Percentiles rank a stretch among this genome's conserved stretches.
Evolutionary conservation across 2,113 vertebrate species (phyloP).

Genomic region (Paramormyrops kingsleyae): DNA sequence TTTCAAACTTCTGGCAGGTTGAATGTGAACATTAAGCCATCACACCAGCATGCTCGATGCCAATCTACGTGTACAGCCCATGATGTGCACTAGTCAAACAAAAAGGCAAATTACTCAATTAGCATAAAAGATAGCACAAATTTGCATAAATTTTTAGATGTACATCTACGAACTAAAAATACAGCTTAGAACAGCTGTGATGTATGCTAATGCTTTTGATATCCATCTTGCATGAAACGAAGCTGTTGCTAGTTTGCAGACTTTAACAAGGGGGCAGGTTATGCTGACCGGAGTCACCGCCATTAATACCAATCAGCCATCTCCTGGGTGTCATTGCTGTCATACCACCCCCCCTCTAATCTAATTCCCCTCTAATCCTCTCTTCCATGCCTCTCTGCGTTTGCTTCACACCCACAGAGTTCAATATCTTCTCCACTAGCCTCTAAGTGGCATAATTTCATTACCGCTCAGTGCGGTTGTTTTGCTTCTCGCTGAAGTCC

Average conservation of each 20-base stretch:
- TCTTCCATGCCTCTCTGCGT: not conserved
- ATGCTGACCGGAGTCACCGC: not conserved
- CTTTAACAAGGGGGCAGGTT: not conserved
- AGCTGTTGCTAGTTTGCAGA: not conserved
- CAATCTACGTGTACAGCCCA: not conserved
- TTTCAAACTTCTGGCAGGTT: not conserved
- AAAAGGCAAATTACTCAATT: not conserved
- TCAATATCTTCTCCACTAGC: not conserved
- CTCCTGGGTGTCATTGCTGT: not conserved
- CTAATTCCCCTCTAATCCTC: not conserved
- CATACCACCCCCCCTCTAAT: not conserved
- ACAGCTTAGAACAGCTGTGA: not conserved
- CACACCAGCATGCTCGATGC: not conserved
- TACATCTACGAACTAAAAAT: not conserved
- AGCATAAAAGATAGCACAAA: not conserved
- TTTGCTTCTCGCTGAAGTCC: not conserved
- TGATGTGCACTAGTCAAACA: not conserved
- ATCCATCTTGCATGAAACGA: not conserved
- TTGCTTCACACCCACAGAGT: not conserved
- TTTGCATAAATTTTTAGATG: not conserved
- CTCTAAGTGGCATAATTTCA: not conserved
- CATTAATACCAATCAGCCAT: not conserved
- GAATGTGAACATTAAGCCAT: not conserved
- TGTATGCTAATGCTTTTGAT: slow-evolving; percentile 1
- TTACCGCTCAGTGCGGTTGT: not conserved